Percentiles rank a stretch among this genome's conserved stretches.
These are phyloP conservation scores for Sorex maritimensis DNA, from an alignment of 2,797 vertebrate species.

Conservation along the genomic window DNA sequence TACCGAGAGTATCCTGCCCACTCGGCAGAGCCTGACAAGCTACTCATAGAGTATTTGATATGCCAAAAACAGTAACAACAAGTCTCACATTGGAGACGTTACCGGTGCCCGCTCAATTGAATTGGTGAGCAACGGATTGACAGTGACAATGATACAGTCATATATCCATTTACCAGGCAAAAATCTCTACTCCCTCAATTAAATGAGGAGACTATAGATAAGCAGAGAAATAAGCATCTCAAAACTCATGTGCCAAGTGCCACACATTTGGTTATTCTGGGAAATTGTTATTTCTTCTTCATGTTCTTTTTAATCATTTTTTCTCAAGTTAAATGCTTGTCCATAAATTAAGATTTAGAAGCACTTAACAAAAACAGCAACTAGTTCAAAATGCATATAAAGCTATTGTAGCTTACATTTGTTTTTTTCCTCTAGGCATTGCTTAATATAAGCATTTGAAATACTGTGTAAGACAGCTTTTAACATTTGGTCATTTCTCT, in stretches of 20 bases:
- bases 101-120: too few relatives aligned
- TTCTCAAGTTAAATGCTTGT: neutral
- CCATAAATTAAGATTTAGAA: neutral
- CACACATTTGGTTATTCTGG: neutral
- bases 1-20: too few relatives aligned
- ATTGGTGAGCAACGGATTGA: too few relatives aligned
- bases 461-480: neutral
- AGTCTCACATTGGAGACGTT: too few relatives aligned
- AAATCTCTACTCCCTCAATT: neutral
- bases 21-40: too few relatives aligned
- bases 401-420: neutral
- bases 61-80: too few relatives aligned
- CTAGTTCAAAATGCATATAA: constrained; percentile 39
- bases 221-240: neutral
- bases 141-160: too few relatives aligned
- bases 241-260: neutral
- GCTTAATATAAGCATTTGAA: constrained; percentile 9
- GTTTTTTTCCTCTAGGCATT: constrained; percentile 16
- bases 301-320: neutral
- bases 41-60: too few relatives aligned
- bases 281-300: neutral
- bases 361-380: constrained; percentile 58
- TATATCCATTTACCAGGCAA: neutral
- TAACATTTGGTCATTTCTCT: constrained; percentile 18
- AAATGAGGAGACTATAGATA: neutral